phyloP scores from a whole-genome alignment of 2,113 vertebrate genomes.

The Eublepharis macularius region DNA sequence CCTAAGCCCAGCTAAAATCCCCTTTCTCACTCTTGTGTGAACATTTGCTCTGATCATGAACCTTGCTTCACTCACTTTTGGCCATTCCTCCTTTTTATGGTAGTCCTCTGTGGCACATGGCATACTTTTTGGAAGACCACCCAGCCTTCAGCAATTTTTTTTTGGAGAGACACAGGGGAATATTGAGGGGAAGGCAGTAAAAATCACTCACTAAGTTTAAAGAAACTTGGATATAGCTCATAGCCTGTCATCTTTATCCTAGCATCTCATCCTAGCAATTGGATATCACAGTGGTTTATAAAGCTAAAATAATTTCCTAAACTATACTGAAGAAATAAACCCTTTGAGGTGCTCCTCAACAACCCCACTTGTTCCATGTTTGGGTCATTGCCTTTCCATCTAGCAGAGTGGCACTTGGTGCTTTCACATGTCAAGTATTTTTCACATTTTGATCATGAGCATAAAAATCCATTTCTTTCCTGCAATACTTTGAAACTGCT shows the following conservation, averaged over 20 bases:
- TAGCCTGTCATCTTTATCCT: neutral
- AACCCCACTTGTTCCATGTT: neutral
- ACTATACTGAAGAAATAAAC: neutral
- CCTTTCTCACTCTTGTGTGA: too few species aligned
- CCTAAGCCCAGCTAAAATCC: too few species aligned
- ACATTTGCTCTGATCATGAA: too few species aligned
- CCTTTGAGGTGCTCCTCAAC: neutral
- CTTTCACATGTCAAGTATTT: conserved; percentile 1
- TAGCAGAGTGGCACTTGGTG: neutral
- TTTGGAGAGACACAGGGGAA: too few species aligned
- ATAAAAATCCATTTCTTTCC: neutral
- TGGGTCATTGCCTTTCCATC: neutral
- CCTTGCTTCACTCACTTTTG: too few species aligned
- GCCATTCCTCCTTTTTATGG: too few species aligned
- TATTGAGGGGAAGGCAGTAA: too few species aligned
- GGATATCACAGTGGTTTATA: neutral
- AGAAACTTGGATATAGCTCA: too few species aligned
- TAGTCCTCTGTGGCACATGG: too few species aligned
- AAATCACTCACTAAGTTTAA: too few species aligned
- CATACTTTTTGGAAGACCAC: too few species aligned
- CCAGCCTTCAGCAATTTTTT: too few species aligned
- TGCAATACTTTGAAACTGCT: conserved; percentile 1
- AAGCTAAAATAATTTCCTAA: neutral
- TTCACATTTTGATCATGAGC: neutral
- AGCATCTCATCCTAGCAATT: neutral